Evolutionary conservation across 2,113 vertebrate genomes (phyloP).

Genomic region (Protobothrops flavoviridis): DNA sequence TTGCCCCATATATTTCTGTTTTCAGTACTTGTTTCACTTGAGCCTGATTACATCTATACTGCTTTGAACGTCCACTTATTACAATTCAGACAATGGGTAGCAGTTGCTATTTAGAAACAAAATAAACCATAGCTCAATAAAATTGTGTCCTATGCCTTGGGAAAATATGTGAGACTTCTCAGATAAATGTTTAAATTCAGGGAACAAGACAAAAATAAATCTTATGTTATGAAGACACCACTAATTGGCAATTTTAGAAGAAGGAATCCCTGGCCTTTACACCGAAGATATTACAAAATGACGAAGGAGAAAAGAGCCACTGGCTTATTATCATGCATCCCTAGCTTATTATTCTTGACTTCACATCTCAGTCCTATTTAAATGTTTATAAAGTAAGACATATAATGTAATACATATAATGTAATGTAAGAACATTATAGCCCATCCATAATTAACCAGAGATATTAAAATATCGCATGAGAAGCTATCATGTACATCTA

Average conservation of each 20-base stretch:
- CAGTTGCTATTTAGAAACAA: background rate
- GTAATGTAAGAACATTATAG: background rate
- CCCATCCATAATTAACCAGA: background rate
- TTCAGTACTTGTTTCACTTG: background rate
- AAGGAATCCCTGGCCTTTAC: background rate
- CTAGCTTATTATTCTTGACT: background rate
- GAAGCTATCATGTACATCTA: background rate
- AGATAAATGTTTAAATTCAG: background rate
- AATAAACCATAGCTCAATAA: background rate
- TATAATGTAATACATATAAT: too few species aligned
- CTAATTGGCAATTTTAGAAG: background rate
- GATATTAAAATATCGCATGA: background rate
- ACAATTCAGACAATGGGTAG: background rate
- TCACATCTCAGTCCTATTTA: background rate
- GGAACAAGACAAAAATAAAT: background rate
- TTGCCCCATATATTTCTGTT: background rate
- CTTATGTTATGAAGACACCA: background rate
- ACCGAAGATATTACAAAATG: background rate
- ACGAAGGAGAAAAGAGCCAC: background rate
- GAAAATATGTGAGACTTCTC: background rate
- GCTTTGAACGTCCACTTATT: background rate
- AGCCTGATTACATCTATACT: background rate
- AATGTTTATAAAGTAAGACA: too few species aligned
- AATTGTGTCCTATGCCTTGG: background rate
- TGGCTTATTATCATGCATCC: background rate